Conservation (phyloP, 2,888 invertebrate genomes). For the Machimus rusticus region DNA sequence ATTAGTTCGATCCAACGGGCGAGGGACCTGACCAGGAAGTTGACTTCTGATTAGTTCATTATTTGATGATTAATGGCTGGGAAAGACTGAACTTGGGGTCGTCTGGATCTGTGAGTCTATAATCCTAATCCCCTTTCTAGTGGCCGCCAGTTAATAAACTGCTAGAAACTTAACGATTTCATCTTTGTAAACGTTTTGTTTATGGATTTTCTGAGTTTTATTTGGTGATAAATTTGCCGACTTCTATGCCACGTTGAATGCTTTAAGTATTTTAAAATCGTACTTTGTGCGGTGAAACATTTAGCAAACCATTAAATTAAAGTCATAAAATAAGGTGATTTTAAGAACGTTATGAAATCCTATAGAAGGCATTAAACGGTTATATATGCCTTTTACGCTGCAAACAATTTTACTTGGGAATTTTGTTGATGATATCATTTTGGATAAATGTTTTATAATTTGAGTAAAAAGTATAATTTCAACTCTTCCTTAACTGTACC, state of each 20-base stretch:
- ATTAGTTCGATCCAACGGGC: neutral
- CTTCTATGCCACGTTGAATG: neutral
- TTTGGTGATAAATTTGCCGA: neutral
- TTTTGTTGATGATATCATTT: neutral
- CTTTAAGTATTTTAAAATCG: neutral
- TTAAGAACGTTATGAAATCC: neutral
- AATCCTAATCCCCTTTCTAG: neutral
- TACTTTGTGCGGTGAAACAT: neutral
- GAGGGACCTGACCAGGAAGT: slow-evolving; percentile 8
- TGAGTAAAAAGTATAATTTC: neutral
- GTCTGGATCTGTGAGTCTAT: neutral
- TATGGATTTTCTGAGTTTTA: neutral
- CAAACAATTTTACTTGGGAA: neutral
- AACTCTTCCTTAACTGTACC: neutral
- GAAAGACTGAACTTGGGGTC: neutral
- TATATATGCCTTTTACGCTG: neutral
- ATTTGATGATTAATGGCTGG: slow-evolving; percentile 7
- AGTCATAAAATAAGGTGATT: neutral
- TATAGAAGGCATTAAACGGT: neutral
- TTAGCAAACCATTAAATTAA: neutral
- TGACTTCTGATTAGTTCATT: neutral
- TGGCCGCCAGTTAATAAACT: neutral
- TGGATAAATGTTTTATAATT: neutral
- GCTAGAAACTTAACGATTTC: neutral
- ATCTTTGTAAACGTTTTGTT: neutral